A percentile compares a stretch with the other conserved stretches of the same genome.
These are phyloP conservation scores for Ruditapes philippinarum DNA, from an alignment of 1,140 invertebrate genomes.

Conservation along the genomic window DNA sequence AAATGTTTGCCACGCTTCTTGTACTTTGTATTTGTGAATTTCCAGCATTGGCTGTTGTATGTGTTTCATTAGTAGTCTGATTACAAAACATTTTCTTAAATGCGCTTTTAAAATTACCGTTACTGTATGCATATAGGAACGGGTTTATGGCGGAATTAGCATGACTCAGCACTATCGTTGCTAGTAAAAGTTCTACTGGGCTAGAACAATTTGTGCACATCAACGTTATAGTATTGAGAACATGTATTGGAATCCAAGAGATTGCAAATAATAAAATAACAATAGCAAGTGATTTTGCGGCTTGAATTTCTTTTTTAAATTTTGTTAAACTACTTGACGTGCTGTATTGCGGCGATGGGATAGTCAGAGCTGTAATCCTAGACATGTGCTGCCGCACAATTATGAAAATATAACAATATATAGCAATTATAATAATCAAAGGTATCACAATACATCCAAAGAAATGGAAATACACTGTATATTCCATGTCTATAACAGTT, in stretches of 20 bases:
- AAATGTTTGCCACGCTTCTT: neutral
- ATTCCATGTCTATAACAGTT: conserved; percentile 82
- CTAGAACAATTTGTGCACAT: conserved; percentile 66
- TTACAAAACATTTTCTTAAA: conserved; percentile 87
- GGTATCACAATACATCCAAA: conserved; percentile 82
- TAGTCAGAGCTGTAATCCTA: conserved; percentile 76
- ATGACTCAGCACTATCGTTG: conserved; percentile 90
- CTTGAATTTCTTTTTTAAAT: conserved; percentile 79
- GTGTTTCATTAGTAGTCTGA: neutral
- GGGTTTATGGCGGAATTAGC: conserved; percentile 87
- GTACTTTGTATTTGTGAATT: neutral
- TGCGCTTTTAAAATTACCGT: conserved; percentile 93
- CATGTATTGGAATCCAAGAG: conserved; percentile 85
- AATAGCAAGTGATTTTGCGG: conserved; percentile 83
- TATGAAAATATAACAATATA: conserved; percentile 84
- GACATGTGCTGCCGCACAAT: conserved; percentile 78
- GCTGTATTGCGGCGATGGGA: conserved; percentile 59
- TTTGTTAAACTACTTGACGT: conserved; percentile 44
- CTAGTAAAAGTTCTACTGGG: conserved; percentile 82
- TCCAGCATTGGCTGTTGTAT: neutral
- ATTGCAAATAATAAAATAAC: conserved; percentile 82
- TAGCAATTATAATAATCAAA: conserved; percentile 81
- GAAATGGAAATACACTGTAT: conserved; percentile 86
- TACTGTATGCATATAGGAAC: conserved; percentile 91
- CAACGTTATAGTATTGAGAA: conserved; percentile 79